phyloP scores from a whole-genome alignment of 2,888 invertebrate species.

The Coelinius sp. region DNA sequence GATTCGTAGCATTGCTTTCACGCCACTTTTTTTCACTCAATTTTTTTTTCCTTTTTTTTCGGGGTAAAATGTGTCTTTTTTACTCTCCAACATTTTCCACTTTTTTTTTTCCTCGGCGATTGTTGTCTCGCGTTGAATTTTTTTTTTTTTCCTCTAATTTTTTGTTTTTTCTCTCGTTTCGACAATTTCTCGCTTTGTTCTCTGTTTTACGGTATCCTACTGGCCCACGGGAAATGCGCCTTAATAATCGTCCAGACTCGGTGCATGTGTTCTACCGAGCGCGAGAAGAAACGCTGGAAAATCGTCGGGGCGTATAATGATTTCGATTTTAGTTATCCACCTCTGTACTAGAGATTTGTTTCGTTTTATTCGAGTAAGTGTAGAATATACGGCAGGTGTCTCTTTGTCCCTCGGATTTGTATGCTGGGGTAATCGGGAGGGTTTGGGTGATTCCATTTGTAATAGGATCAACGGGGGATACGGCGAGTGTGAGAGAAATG shows the following conservation, averaged over 20 bases:
- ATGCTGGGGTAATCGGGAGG: too few species aligned
- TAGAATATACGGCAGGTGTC: too few species aligned
- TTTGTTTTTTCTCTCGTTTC: background rate
- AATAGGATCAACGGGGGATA: too few species aligned
- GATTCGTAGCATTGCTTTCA: conserved; percentile 28
- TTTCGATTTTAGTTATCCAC: conserved; percentile 20
- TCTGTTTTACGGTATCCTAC: background rate
- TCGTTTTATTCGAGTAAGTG: background rate
- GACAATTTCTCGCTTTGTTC: conserved; percentile 18
- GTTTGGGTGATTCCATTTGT: too few species aligned
- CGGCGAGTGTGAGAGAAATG: too few species aligned
- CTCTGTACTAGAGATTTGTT: background rate
- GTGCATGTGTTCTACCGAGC: background rate
- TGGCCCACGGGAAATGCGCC: background rate
- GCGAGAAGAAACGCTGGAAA: conserved; percentile 1
- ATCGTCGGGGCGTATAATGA: conserved; percentile 10
- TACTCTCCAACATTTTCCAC: background rate
- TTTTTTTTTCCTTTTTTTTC: background rate
- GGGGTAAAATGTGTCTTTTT: conserved; percentile 5
- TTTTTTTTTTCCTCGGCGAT: background rate
- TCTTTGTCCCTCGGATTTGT: too few species aligned
- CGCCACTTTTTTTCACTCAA: conserved; percentile 16
- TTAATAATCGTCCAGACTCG: background rate
- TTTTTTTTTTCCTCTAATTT: background rate
- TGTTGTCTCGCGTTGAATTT: background rate